Evolutionary conservation across 2,888 invertebrate species (phyloP).

Genomic region (Neoitamus cyanurus): DNA sequence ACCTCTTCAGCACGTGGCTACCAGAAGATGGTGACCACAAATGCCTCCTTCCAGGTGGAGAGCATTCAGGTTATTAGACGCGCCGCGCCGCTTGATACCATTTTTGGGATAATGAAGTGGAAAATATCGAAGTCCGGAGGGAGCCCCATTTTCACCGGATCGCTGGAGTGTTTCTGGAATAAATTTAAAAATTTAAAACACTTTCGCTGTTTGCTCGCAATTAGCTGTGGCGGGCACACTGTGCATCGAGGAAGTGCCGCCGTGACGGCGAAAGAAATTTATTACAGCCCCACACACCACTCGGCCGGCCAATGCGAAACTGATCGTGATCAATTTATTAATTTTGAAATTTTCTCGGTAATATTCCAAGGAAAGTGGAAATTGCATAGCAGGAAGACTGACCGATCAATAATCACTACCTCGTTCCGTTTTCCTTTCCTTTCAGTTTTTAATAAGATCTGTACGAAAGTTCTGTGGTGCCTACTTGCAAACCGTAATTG

Average conservation of each 20-base stretch:
- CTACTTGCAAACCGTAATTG: too few relatives aligned
- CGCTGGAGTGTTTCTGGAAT: background rate
- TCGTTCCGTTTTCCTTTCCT: background rate
- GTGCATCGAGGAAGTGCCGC: background rate
- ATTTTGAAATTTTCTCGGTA: background rate
- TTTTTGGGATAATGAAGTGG: constrained; percentile 27
- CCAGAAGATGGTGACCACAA: background rate
- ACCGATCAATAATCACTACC: background rate
- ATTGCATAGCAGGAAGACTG: background rate
- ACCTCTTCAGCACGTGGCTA: background rate
- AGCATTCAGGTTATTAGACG: background rate
- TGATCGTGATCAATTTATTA: constrained; percentile 5
- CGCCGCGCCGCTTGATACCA: constrained; percentile 35
- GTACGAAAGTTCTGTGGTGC: too few relatives aligned
- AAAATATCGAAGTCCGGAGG: background rate
- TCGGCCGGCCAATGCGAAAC: background rate
- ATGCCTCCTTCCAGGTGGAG: background rate
- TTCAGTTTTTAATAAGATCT: background rate
- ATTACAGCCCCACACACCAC: background rate
- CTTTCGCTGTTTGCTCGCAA: background rate
- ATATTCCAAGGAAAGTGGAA: constrained; percentile 1
- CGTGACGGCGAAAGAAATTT: background rate
- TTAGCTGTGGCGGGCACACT: background rate
- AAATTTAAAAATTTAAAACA: background rate
- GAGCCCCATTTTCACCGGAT: background rate